These are phyloP conservation scores for Propithecus coquereli DNA, from an alignment of 2,113 vertebrate genomes.

Conservation along the genomic window DNA sequence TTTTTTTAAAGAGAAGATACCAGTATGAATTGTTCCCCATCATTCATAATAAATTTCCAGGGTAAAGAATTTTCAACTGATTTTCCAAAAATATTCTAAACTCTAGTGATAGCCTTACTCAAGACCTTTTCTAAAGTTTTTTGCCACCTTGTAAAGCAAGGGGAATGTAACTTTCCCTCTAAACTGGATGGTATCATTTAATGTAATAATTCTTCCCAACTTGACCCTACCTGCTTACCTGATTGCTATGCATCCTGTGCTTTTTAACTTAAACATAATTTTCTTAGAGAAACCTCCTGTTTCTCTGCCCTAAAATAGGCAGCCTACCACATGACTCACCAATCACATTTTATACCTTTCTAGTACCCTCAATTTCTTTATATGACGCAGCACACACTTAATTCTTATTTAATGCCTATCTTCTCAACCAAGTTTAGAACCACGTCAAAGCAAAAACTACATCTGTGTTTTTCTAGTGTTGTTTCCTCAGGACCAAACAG, in stretches of 20 bases:
- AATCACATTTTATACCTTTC: not conserved
- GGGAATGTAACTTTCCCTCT: not conserved
- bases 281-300: not conserved
- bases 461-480: not conserved
- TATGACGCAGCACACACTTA: not conserved
- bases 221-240: not conserved
- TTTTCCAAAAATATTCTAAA: constrained; percentile 1
- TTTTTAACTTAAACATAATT: not conserved
- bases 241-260: not conserved
- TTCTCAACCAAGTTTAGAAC: not conserved
- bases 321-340: not conserved
- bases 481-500: not conserved
- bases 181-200: not conserved
- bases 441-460: not conserved
- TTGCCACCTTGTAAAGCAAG: not conserved
- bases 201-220: not conserved
- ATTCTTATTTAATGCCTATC: not conserved
- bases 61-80: not conserved
- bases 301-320: not conserved
- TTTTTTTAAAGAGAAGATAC: not conserved
- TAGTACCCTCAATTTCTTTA: not conserved
- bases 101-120: not conserved
- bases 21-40: not conserved
- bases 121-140: not conserved
- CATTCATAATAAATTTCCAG: not conserved